phyloP scores from a whole-genome alignment of 2,888 invertebrate species.

The Oconnorella tubifera region DNA sequence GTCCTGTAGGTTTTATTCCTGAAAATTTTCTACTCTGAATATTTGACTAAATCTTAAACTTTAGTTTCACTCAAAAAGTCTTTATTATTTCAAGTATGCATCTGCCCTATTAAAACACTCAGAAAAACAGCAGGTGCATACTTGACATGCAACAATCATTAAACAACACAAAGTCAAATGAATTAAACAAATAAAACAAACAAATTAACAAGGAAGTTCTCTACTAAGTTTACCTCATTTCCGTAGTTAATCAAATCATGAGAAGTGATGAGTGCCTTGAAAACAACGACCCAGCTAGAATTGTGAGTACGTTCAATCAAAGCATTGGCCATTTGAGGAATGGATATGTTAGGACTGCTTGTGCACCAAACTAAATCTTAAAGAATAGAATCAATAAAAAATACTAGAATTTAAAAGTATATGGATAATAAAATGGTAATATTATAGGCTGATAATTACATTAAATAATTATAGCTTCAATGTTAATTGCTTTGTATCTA shows the following conservation, averaged over 20 bases:
- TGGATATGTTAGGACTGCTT: constrained; percentile 98
- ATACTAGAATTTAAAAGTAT: neutral
- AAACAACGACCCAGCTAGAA: constrained; percentile 97
- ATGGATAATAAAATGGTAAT: neutral
- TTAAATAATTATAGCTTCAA: neutral
- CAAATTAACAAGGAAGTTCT: neutral
- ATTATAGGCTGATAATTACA: neutral
- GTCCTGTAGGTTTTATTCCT: too few relatives aligned
- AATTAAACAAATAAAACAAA: too few relatives aligned
- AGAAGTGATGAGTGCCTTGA: constrained; percentile 94
- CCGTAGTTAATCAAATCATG: constrained; percentile 99
- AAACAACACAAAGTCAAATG: too few relatives aligned
- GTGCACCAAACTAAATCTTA: constrained; percentile 98
- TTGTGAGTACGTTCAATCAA: constrained; percentile 96
- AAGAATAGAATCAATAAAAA: constrained; percentile 51
- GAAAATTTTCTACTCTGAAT: too few relatives aligned
- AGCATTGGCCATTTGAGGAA: constrained; percentile 96
- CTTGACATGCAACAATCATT: too few relatives aligned
- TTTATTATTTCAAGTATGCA: too few relatives aligned
- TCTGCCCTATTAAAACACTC: too few relatives aligned
- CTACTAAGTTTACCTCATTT: constrained; percentile 75
- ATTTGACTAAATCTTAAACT: too few relatives aligned
- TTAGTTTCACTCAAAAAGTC: too few relatives aligned
- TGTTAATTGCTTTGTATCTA: neutral
- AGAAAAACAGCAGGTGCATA: too few relatives aligned